These are phyloP conservation scores for Capitulum mitella DNA, from an alignment of 2,888 invertebrate species.

Conservation along the genomic window DNA sequence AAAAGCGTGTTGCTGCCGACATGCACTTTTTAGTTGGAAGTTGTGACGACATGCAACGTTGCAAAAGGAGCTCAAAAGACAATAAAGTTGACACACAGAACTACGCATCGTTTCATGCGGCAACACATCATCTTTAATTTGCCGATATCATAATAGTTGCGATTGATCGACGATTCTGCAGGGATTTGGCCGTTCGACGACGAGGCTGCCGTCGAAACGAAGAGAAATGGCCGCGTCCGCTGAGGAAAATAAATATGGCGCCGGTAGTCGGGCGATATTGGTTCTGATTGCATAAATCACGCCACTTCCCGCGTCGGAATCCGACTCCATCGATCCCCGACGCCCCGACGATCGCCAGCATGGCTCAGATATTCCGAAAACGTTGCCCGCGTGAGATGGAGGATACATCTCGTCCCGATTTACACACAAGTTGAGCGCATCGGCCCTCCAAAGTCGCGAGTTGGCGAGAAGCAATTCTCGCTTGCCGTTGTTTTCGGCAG, in stretches of 20 bases:
- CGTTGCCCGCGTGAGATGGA: neutral
- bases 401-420: neutral
- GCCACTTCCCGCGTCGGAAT: neutral
- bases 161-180: neutral
- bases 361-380: neutral
- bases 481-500: neutral
- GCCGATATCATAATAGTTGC: neutral
- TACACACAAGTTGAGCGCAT: constrained; percentile 8
- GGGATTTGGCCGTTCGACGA: neutral
- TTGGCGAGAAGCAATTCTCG: neutral
- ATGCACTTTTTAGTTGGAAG: too few species aligned
- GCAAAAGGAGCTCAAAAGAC: too few species aligned
- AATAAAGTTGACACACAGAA: too few species aligned
- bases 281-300: constrained; percentile 21
- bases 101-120: too few species aligned
- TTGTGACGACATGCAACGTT: too few species aligned
- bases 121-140: neutral
- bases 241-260: constrained; percentile 19
- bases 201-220: neutral
- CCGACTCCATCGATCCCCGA: neutral
- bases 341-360: neutral
- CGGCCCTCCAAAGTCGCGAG: neutral
- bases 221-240: neutral
- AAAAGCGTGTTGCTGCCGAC: too few species aligned
- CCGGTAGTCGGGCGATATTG: neutral